Evolutionary conservation across 1,140 invertebrate species (phyloP), one percentile per base, ranked within the genome.

Genomic region (Leucophenga varia): DNA sequence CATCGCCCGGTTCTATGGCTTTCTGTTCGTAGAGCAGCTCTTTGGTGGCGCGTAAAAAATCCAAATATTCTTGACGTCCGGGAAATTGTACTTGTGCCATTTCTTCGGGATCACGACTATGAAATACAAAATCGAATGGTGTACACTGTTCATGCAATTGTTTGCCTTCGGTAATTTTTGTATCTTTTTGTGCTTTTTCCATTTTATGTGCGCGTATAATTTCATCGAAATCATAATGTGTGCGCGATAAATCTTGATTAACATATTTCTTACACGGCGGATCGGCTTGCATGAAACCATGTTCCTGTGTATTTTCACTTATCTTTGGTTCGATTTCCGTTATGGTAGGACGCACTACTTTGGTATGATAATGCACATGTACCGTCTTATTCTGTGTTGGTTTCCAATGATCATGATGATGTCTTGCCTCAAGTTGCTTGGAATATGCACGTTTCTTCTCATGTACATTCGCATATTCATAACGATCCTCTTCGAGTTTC

Each of bases 361-460:
- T 65, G 0, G 60, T 54, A 28, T 73, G 61, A 38, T 74, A 74
- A 8, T 67, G 64, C 1, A 74, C 71, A 39, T 70, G 56, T 0
- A 74, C 58, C 2, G 38, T 51, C 16, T 70, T 72, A n/a, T 48
- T 43, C n/a, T 74, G 61, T 0, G 63, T 72, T 13, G 72, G 59
- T 2, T 61, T 36, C 55, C 59, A 64, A 34, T 74, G 72, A 21
- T 72, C 71, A 21, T 74, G 71, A 43, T 74, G 72, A 30, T 74
- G 72, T 1, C 72, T 54, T 1, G 64, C 60, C 40, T 72, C 64
- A 0, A 74, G 55, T 0, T 53, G 25, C 0, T 60, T 54, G 5
- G 68, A 57, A 18, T 54, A 74, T 0, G 55, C 51, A 0, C 55
- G 53, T 25, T 61, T 63, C 6, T 54, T 43, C 1, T 37, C 49